Evolutionary conservation across 2,113 vertebrate genomes (phyloP).

Genomic region (Nannobrachium achirus): DNA sequence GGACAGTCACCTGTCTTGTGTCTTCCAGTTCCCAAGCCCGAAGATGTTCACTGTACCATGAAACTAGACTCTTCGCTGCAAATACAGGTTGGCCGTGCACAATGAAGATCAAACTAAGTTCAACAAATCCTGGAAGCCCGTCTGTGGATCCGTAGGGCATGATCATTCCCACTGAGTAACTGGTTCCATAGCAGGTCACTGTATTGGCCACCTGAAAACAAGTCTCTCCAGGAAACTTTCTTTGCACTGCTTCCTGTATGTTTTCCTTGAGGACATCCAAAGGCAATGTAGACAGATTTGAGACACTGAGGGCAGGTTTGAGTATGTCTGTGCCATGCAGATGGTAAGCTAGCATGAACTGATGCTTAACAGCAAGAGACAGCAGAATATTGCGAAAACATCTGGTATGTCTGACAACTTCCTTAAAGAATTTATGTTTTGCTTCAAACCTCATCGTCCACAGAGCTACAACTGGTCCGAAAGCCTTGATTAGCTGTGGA

Average conservation of each 20-base stretch:
- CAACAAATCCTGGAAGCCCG: constrained; percentile 20
- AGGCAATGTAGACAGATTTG: constrained; percentile 4
- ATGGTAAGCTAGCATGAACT: constrained; percentile 18
- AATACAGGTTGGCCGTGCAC: constrained; percentile 10
- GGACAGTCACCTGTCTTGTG: constrained; percentile 18
- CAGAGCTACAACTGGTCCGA: not conserved
- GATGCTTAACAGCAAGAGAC: constrained; percentile 7
- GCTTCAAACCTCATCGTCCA: constrained; percentile 8
- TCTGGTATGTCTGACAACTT: not conserved
- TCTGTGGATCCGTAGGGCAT: constrained; percentile 12
- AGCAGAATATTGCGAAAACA: constrained; percentile 15
- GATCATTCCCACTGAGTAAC: constrained; percentile 24
- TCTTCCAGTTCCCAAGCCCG: constrained; percentile 20
- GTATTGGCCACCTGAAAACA: constrained; percentile 10
- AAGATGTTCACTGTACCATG: constrained; percentile 23
- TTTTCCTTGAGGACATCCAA: constrained; percentile 7
- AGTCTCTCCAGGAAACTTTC: constrained; percentile 14
- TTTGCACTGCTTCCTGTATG: constrained; percentile 3
- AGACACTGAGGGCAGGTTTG: not conserved
- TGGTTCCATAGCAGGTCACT: constrained; percentile 13
- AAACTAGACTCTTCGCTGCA: constrained; percentile 7
- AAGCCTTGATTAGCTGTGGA: not conserved
- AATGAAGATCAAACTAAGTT: constrained; percentile 31
- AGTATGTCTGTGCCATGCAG: not conserved
- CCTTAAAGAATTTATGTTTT: not conserved